phyloP scores from a whole-genome alignment of 2,888 invertebrate species.

The Glaucopsyche alexis region DNA sequence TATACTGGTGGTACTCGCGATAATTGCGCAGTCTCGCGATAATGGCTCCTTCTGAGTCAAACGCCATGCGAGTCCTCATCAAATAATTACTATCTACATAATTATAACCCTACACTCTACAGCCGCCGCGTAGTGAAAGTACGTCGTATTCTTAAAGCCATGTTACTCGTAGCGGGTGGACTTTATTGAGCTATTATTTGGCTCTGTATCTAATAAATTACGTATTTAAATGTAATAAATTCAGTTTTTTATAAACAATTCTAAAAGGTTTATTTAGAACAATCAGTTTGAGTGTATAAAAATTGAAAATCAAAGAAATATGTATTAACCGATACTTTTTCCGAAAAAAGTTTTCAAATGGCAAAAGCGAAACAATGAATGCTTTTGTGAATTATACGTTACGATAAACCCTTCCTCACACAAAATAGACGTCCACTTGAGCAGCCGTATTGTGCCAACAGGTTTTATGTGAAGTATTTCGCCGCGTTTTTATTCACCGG shows the following conservation, averaged over 20 bases:
- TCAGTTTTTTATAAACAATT: too few relatives aligned
- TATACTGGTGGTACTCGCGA: not conserved
- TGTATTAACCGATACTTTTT: not conserved
- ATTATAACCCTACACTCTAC: not conserved
- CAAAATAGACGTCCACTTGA: constrained; percentile 28
- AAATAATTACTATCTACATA: not conserved
- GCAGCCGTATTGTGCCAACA: constrained; percentile 27
- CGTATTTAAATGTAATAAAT: too few relatives aligned
- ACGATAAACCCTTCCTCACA: constrained; percentile 23
- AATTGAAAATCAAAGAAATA: too few relatives aligned
- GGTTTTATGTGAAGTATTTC: constrained; percentile 30
- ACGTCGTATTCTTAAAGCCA: too few relatives aligned
- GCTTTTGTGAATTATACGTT: constrained; percentile 25
- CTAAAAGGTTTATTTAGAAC: too few relatives aligned
- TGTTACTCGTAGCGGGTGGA: too few relatives aligned
- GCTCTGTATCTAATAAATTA: too few relatives aligned
- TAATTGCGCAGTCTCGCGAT: constrained; percentile 12
- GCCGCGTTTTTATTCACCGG: constrained; percentile 25
- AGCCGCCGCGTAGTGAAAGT: not conserved
- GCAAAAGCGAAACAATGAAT: constrained; percentile 23
- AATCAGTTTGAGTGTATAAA: too few relatives aligned
- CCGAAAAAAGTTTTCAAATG: not conserved
- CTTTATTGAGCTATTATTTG: too few relatives aligned
- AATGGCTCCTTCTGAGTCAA: constrained; percentile 3
- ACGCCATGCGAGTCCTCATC: not conserved